A percentile compares a stretch with the other conserved stretches of the same genome.
Evolutionary conservation across 92 coral and sea anemone species (phyloP).

Genomic region (Siderastrea radians): DNA sequence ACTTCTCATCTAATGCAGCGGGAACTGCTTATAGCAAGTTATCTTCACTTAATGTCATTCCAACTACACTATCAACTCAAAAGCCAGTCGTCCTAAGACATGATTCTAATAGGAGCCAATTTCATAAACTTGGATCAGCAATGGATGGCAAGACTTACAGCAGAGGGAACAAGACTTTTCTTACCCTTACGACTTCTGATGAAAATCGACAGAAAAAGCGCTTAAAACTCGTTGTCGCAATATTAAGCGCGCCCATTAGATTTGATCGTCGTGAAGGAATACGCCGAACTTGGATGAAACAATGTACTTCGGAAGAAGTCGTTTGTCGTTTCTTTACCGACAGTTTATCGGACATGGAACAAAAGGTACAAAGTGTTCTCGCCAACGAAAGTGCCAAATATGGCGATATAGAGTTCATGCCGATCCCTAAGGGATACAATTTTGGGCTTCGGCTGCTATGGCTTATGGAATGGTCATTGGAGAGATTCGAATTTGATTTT

Average conservation of each 20-base stretch:
- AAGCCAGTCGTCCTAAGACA: not conserved
- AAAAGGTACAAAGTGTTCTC: conserved; percentile 61
- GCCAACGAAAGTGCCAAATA: conserved; percentile 67
- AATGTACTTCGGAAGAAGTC: conserved; percentile 74
- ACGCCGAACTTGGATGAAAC: conserved; percentile 89
- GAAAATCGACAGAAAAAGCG: conserved; percentile 6
- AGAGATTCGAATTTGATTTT: conserved; percentile 85
- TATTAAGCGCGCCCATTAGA: conserved; percentile 91
- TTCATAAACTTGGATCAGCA: not conserved
- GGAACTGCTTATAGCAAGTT: not conserved
- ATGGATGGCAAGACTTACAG: not conserved
- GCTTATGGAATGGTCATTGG: conserved; percentile 86
- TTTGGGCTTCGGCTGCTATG: conserved; percentile 90
- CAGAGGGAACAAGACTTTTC: not conserved
- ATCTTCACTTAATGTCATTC: not conserved
- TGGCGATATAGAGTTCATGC: conserved; percentile 86
- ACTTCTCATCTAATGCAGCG: not conserved
- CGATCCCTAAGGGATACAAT: conserved; percentile 82
- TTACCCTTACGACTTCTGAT: not conserved
- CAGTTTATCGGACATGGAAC: conserved; percentile 71
- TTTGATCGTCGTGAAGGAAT: conserved; percentile 90
- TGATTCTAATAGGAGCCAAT: not conserved
- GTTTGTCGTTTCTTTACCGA: conserved; percentile 95
- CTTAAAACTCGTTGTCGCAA: conserved; percentile 78
- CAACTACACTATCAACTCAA: not conserved